Conservation (phyloP, 1,140 invertebrate species). For the Marisa cornuarietis region DNA sequence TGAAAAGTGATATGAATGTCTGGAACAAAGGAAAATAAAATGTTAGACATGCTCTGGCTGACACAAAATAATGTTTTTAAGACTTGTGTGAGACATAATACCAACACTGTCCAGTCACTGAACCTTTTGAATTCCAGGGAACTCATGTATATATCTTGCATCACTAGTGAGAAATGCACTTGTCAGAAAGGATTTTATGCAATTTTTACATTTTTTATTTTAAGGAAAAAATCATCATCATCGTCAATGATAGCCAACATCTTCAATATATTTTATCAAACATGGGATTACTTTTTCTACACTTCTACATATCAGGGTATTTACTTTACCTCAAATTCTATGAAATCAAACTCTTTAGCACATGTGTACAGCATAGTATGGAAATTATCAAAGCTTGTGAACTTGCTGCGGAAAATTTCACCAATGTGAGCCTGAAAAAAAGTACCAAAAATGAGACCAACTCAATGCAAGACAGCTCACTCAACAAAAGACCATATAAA, state of each 20-base stretch:
- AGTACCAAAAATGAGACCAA: background rate
- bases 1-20: slow-evolving; percentile 51
- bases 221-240: too few relatives aligned
- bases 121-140: too few relatives aligned
- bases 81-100: too few relatives aligned
- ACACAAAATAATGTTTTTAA: too few relatives aligned
- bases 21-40: slow-evolving; percentile 36
- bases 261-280: too few relatives aligned
- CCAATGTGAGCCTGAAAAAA: slow-evolving; percentile 76
- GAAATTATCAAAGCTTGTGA: slow-evolving; percentile 79
- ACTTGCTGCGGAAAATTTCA: slow-evolving; percentile 80
- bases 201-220: background rate
- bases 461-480: background rate
- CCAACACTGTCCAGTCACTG: too few relatives aligned
- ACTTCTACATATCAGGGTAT: background rate
- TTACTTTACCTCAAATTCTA: slow-evolving; percentile 68
- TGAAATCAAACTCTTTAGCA: slow-evolving; percentile 83
- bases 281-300: too few relatives aligned
- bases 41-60: too few relatives aligned
- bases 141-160: too few relatives aligned
- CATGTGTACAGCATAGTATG: slow-evolving; percentile 87
- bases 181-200: background rate
- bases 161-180: too few relatives aligned
- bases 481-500: background rate
- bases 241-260: background rate